Evolutionary conservation across 53 echinoderm and acorn worm species (phyloP).

Genomic region (Apostichopus leukothele): DNA sequence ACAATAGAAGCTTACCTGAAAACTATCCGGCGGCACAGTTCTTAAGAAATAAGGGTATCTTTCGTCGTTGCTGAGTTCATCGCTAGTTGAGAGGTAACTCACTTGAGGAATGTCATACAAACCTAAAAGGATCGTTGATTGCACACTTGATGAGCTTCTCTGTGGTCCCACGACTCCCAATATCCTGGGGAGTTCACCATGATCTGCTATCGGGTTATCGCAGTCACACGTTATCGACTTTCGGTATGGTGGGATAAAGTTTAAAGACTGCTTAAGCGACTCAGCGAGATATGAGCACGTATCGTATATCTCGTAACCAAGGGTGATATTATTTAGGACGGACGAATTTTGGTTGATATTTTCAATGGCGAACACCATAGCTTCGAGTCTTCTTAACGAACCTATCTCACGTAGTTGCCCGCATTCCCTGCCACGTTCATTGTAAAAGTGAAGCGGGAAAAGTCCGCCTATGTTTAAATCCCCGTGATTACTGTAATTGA

Average conservation of each 20-base stretch:
- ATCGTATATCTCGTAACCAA: conserved; percentile 93
- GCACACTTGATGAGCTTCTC: conserved; percentile 81
- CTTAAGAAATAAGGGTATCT: conserved; percentile 87
- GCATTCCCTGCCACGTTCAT: conserved; percentile 67
- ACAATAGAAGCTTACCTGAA: conserved; percentile 55
- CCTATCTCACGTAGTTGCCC: conserved; percentile 61
- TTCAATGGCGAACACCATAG: conserved; percentile 85
- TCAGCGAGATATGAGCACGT: conserved; percentile 81
- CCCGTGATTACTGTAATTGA: conserved; percentile 65
- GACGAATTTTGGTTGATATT: conserved; percentile 68
- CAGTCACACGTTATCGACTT: conserved; percentile 40
- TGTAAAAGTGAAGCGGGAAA: conserved; percentile 78
- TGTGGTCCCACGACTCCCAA: conserved; percentile 87
- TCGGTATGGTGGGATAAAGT: conserved; percentile 81
- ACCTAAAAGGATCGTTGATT: conserved; percentile 85
- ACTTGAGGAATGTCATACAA: conserved; percentile 86
- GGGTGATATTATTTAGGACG: conserved; percentile 66
- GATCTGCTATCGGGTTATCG: background rate
- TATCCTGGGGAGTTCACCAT: conserved; percentile 44
- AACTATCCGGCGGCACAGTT: conserved; percentile 87
- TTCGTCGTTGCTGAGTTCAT: conserved; percentile 76
- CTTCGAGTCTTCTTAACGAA: conserved; percentile 79
- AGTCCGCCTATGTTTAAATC: conserved; percentile 84
- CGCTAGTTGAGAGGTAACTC: conserved; percentile 88
- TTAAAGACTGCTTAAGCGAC: conserved; percentile 71